Evolutionary conservation across 2,797 vertebrate species (phyloP), one percentile per base, ranked within the genome.

Genomic region (Corythornis leucogaster): DNA sequence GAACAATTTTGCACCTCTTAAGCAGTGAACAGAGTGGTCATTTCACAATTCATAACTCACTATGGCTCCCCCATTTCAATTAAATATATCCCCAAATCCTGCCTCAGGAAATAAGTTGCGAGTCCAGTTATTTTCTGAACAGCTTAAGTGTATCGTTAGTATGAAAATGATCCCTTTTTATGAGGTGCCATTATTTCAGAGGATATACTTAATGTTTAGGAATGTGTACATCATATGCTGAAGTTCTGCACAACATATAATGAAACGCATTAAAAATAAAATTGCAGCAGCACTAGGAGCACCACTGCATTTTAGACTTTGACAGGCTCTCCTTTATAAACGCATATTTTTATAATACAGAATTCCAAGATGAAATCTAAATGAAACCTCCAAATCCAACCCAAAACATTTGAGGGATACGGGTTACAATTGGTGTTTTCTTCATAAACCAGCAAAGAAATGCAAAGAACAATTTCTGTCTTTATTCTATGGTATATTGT

Each of bases 31-130:
- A 78, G 31, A 90, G 76, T 1, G 15, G 69, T 80, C 62, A 79
- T 83, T 90, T 92, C 93, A 92, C 82, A 94, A 94, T 93, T 94
- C 89, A 69, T 93, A 90, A 89, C 40, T 93, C 69, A 88, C 75
- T 64, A 42, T 15, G 75, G 66, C 74, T 82, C 63, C 63, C 50
- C 50, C n/a, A 31, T 75, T 91, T 84, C 94, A 94, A 95, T 93
- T 89, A 85, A 93, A 94, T 71, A 88, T 75, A 95, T 93, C 78
- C 88, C 87, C 35, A 95, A 93, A 96, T 95, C 91, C 92, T 93
- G 89, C 81, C 90, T 87, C 92, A 93, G 94, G 93, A 95, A 95
- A 91, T 76, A 92, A 85, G 79, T 19, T 80, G 71, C 0, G 7
- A 94, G 88, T 83, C 85, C 84, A 92, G 84, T 85, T 92, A 53